Percentiles rank a stretch among this genome's conserved stretches.
Conservation (phyloP, 2,888 invertebrate species). For the Sturmia bella region DNA sequence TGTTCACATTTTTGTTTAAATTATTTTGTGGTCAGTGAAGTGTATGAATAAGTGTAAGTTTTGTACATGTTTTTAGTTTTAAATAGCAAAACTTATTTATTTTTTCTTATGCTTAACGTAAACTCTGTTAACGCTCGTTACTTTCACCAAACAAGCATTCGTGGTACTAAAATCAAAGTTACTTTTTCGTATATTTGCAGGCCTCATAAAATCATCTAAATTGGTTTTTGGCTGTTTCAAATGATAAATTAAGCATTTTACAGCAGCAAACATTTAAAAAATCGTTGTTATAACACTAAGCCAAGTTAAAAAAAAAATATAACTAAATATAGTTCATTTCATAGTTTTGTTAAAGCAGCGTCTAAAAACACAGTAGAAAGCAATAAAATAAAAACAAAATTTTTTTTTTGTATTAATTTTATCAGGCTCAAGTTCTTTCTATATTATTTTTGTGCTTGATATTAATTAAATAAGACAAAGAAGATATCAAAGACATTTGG, state of each 20-base stretch:
- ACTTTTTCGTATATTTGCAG: neutral
- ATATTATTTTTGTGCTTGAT: too few species aligned
- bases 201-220: constrained; percentile 40
- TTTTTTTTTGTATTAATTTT: too few species aligned
- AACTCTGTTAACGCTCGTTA: constrained; percentile 72
- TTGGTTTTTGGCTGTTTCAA: constrained; percentile 1
- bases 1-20: constrained; percentile 16
- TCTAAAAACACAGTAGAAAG: too few species aligned
- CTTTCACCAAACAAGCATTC: constrained; percentile 72
- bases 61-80: constrained; percentile 43
- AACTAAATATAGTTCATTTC: too few species aligned
- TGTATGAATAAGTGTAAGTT: constrained; percentile 59
- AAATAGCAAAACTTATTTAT: neutral
- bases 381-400: too few species aligned
- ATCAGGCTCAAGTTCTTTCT: too few species aligned
- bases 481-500: too few species aligned
- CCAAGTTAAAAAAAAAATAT: too few species aligned
- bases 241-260: constrained; percentile 22
- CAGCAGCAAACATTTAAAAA: neutral
- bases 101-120: constrained; percentile 25
- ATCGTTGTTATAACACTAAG: too few species aligned
- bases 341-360: too few species aligned
- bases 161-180: constrained; percentile 51
- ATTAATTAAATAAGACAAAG: too few species aligned
- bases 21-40: constrained; percentile 70